Evolutionary conservation across 2,113 vertebrate species (phyloP).

Genomic region (Hirundichthys speculiger): DNA sequence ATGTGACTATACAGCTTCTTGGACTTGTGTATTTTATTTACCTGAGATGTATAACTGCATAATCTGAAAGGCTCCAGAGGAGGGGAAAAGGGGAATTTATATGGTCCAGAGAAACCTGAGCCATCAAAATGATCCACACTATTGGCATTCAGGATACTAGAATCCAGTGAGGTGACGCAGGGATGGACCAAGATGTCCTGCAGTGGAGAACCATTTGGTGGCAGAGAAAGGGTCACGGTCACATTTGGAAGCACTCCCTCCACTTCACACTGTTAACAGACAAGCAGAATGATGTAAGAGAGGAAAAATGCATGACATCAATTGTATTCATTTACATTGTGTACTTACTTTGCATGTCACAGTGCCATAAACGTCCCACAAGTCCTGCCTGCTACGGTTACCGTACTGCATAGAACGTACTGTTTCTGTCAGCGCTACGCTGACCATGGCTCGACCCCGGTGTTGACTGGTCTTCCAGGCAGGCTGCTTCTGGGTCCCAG

Average conservation of each 20-base stretch:
- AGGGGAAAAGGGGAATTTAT: slow-evolving; percentile 93
- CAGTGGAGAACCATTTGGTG: slow-evolving; percentile 89
- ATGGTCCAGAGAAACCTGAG: slow-evolving; percentile 90
- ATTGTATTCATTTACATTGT: not conserved
- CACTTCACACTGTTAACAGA: slow-evolving; percentile 87
- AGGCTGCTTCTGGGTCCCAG: slow-evolving; percentile 85
- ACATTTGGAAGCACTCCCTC: slow-evolving; percentile 91
- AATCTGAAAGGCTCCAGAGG: slow-evolving; percentile 90
- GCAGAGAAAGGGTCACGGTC: slow-evolving; percentile 88
- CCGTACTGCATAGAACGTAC: slow-evolving; percentile 93
- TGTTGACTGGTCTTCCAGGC: slow-evolving; percentile 88
- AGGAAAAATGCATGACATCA: not conserved
- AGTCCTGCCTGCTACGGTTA: slow-evolving; percentile 84
- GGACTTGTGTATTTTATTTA: slow-evolving; percentile 34
- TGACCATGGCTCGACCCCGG: slow-evolving; percentile 89
- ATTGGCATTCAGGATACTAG: slow-evolving; percentile 87
- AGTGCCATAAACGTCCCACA: slow-evolving; percentile 91
- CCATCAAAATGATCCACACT: slow-evolving; percentile 86
- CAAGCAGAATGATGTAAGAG: not conserved
- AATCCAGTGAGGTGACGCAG: slow-evolving; percentile 90
- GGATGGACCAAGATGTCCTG: slow-evolving; percentile 93
- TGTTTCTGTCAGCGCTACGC: slow-evolving; percentile 85
- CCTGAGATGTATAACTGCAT: slow-evolving; percentile 94
- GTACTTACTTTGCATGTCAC: slow-evolving; percentile 90
- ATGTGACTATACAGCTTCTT: not conserved